Base-by-base conservation (phyloP, 2,888 invertebrate genomes). In the Caenorhabditis sp. region DNA sequence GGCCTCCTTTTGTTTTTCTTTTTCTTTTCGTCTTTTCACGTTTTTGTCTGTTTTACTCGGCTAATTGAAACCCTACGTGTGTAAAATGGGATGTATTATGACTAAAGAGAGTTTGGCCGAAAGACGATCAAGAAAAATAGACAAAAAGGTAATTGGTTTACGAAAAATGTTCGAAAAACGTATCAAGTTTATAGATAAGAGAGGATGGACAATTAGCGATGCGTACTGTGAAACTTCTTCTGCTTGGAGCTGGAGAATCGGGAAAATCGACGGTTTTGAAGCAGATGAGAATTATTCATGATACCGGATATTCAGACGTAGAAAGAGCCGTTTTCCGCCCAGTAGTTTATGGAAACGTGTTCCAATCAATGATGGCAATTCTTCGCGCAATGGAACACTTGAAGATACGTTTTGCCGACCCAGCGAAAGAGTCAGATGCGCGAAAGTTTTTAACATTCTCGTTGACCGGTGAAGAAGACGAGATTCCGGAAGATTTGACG, bases 341-440 rank as follows among this genome's bases (percentile, higher is more conserved):
- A 43, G 43, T 43, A 5, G 43, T 43, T 17, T 43, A 17, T 43
- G 43, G 43, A 10, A 43, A 43, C 17, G 43, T 43, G 17, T 69
- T 69, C 27, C 62, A 66, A 66, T 70, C 70, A 0, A 59, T 70
- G 7, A 67, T 43, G 38, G 66, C 67, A 2, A 56, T 71, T 2
- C 60, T 71, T 38, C 36, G 43, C 23, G 71, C 71, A 1, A 71
- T 71, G 71, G 63, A 52, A 20, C 54, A 59, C n/a, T 27, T 71
- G 27, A n/a, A 60, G 21, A 63, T 71, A 50, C 27, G 21, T 26
- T 71, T 63, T n/a, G 36, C 50, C 21, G 43, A 53, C 5, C 27
- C 20, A 2, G 66, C 63, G 14, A 62, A 63, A 12, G 59, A 60
- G 50, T 27, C 59, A 43, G 66, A 70, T 23, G 70, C 66, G 4